Evolutionary conservation across 2,888 invertebrate species (phyloP).

Genomic region (Galerucella pusilla): DNA sequence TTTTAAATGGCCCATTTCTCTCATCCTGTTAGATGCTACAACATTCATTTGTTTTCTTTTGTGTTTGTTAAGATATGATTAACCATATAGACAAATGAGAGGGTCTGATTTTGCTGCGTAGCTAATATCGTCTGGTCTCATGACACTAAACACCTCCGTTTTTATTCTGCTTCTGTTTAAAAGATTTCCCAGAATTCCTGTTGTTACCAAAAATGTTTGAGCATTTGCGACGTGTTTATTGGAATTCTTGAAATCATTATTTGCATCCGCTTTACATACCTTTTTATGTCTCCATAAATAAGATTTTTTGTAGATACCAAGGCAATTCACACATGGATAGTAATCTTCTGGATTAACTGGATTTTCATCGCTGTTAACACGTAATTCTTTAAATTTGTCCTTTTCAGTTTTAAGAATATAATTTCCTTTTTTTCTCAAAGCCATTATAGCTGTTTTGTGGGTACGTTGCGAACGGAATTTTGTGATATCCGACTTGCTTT

Average conservation of each 20-base stretch:
- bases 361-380: neutral
- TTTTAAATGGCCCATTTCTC: constrained; percentile 16
- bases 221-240: constrained; percentile 21
- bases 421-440: neutral
- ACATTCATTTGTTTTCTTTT: constrained; percentile 24
- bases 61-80: constrained; percentile 18
- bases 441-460: too few species aligned
- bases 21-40: constrained; percentile 11
- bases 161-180: constrained; percentile 20
- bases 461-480: neutral
- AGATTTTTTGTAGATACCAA: constrained; percentile 31
- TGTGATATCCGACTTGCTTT: neutral
- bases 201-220: constrained; percentile 31
- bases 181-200: constrained; percentile 31
- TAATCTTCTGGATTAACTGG: constrained; percentile 22
- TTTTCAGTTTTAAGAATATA: constrained; percentile 4
- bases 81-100: constrained; percentile 23
- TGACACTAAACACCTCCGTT: constrained; percentile 18
- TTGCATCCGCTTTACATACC: constrained; percentile 16
- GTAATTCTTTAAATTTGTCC: constrained; percentile 11
- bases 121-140: constrained; percentile 27
- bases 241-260: constrained; percentile 12
- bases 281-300: constrained; percentile 33
- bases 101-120: constrained; percentile 19
- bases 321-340: constrained; percentile 28